Base-by-base conservation (phyloP, 23 tunicate species). In the Corella eumyota region DNA sequence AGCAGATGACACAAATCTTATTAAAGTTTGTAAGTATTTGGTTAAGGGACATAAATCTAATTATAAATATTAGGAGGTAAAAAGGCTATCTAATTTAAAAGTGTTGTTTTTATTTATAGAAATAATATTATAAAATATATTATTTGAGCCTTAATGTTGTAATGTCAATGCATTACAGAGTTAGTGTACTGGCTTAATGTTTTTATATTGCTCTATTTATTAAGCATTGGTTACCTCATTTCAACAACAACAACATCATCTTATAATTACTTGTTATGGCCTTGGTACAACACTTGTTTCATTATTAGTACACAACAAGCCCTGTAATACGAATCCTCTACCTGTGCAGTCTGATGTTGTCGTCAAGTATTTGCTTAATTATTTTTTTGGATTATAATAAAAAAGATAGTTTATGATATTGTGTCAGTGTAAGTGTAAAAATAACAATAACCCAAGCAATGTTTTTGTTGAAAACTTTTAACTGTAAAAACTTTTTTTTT, bases 281-380 rank as follows among this genome's bases (percentile, higher is more conserved):
- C 38, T 83, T 36, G 92, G 92, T 17, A 56, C 54, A 0, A 21
- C 67, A n/a, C 52, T 36, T 26, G 66, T 74, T 3, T 37, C 58
- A 4, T 44, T 83, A 33, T 45, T 4, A 32, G 70, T 83, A 15
- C 34, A 19, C 2, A 83, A 83, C 65, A 74, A 68, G 32, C 82
- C 92, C 4, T 83, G 92, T 58, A 57, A 53, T 27, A 74, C 81
- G 20, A 83, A 83, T 31, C 92, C 92, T 4, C 49, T 74, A 63
- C 92, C 92, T 11, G 81, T 66, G 25, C 30, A 61, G 38, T 57
- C 79, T 15, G 2, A 38, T 4, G 59, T 68, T 17, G 28, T 31
- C 9, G 61, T 74, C 34, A 52, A 65, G 80, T 71, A 30, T 1
- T 50, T 56, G 13, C 26, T 19, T 15, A 24, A 40, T 2, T n/a